phyloP scores from a whole-genome alignment of 1,140 invertebrate species.

The Macrocentrus cingulum region DNA sequence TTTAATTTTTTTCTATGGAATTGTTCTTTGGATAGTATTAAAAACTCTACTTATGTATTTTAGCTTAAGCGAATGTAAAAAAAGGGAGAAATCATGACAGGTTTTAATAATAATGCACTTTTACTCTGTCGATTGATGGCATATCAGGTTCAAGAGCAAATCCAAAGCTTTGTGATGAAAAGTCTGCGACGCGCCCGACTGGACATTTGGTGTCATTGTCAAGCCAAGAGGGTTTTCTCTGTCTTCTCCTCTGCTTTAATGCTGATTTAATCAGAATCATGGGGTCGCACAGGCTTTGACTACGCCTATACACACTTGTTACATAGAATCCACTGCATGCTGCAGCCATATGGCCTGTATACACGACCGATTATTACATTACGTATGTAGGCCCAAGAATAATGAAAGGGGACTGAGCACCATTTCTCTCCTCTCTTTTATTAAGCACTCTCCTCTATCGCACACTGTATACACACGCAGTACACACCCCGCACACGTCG shows the following conservation, averaged over 20 bases:
- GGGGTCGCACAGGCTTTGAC: slow-evolving; percentile 22
- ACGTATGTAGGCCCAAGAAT: slow-evolving; percentile 54
- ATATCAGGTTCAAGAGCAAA: too few species aligned
- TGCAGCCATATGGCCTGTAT: slow-evolving; percentile 54
- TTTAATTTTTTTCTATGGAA: too few species aligned
- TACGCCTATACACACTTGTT: slow-evolving; percentile 24
- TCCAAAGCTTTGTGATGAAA: neutral
- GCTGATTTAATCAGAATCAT: slow-evolving; percentile 54
- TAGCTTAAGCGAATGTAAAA: too few species aligned
- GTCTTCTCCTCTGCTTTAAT: slow-evolving; percentile 34
- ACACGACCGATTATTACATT: slow-evolving; percentile 58
- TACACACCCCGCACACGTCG: slow-evolving; percentile 1
- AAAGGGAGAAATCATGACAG: too few species aligned
- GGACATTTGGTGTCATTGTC: slow-evolving; percentile 54
- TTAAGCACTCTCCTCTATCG: neutral
- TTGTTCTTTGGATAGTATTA: too few species aligned
- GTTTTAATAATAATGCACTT: too few species aligned
- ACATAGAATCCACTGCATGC: slow-evolving; percentile 33
- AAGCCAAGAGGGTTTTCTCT: neutral
- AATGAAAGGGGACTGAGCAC: slow-evolving; percentile 35
- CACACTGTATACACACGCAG: neutral
- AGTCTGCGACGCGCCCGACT: slow-evolving; percentile 11
- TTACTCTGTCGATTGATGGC: too few species aligned
- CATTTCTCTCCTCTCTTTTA: slow-evolving; percentile 8
- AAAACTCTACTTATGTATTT: too few species aligned